A percentile compares a stretch with the other conserved stretches of the same genome.
phyloP scores from a whole-genome alignment of 2,888 invertebrate species.

The Busseola fusca region DNA sequence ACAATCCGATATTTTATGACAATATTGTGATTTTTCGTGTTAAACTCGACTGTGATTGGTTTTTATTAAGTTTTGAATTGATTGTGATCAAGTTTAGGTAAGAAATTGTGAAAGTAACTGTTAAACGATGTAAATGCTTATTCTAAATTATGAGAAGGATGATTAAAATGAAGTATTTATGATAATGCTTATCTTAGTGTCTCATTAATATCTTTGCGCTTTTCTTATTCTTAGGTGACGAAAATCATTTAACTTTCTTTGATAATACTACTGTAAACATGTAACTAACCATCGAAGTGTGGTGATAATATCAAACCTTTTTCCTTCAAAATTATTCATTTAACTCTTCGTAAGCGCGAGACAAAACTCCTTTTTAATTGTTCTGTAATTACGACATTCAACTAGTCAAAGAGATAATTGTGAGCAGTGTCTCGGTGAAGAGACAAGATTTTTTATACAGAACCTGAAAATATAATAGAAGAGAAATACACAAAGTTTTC shows the following conservation, averaged over 20 bases:
- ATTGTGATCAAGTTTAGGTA: conserved; percentile 1
- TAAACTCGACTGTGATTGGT: conserved; percentile 27
- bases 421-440: neutral
- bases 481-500: conserved; percentile 22
- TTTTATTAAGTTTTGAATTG: conserved; percentile 19
- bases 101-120: neutral
- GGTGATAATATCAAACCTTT: neutral
- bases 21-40: conserved; percentile 39
- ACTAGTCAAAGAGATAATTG: neutral
- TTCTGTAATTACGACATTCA: no score
- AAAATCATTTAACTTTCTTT: neutral
- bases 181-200: neutral
- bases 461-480: no score
- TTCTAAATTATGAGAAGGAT: neutral
- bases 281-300: neutral
- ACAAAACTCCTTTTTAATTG: no score
- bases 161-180: neutral
- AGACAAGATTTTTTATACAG: no score
- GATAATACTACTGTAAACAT: neutral
- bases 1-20: conserved; percentile 41
- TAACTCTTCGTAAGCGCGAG: no score
- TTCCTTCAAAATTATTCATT: neutral
- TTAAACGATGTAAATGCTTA: neutral
- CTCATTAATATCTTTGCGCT: no score
- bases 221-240: neutral